Percentiles rank a stretch among this genome's conserved stretches.
Evolutionary conservation across 2,888 invertebrate species (phyloP).

Genomic region (Polyommatus iphigenia): DNA sequence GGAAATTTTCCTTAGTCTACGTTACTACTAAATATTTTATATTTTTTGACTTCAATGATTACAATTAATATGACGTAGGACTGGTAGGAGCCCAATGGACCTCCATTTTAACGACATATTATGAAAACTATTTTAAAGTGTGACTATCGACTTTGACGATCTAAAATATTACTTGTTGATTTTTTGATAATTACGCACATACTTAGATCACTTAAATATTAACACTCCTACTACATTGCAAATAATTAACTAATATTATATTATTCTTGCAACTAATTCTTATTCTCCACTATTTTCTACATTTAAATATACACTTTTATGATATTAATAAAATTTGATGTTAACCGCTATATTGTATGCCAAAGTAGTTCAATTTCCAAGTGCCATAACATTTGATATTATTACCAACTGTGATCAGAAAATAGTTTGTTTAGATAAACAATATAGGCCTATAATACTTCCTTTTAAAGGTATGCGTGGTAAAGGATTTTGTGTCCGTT

Average conservation of each 20-base stretch:
- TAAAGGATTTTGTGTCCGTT: not conserved
- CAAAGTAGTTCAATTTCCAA: slow-evolving; percentile 20
- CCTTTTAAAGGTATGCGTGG: not conserved
- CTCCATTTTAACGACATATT: not conserved
- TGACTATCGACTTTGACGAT: not conserved
- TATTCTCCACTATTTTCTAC: slow-evolving; percentile 10
- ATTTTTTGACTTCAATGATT: not conserved
- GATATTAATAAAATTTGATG: slow-evolving; percentile 4
- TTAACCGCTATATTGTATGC: not conserved
- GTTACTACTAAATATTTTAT: not conserved
- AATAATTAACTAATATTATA: not conserved
- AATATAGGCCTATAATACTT: not conserved
- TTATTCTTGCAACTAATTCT: slow-evolving; percentile 1
- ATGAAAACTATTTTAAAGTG: not conserved
- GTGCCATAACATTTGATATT: slow-evolving; percentile 23
- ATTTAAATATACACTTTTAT: slow-evolving; percentile 10
- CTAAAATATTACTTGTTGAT: not conserved
- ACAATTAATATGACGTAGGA: no score
- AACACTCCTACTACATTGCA: not conserved
- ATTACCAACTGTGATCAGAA: slow-evolving; percentile 6
- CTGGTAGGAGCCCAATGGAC: no score
- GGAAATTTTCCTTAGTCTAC: no score
- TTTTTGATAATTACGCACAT: not conserved
- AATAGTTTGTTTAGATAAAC: slow-evolving; percentile 9
- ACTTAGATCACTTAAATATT: not conserved